phyloP scores from a whole-genome alignment of 2,113 vertebrate species.

The Amphiprion percula region DNA sequence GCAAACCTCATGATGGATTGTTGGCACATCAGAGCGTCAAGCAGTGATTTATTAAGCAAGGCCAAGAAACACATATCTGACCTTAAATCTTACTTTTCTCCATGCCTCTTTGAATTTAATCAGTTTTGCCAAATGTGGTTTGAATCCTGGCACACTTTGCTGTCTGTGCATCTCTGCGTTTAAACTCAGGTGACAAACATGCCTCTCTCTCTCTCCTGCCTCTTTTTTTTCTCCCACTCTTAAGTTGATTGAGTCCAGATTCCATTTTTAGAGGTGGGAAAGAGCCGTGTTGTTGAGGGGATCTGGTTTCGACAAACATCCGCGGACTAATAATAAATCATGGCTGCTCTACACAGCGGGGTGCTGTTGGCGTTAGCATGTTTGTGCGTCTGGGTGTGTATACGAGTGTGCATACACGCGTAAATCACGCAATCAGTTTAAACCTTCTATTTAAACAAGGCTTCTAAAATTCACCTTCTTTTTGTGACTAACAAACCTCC shows the following conservation, averaged over 20 bases:
- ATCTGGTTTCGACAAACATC: constrained; percentile 66
- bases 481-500: constrained; percentile 8
- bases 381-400: constrained; percentile 29
- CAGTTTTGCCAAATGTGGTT: constrained; percentile 56
- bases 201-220: neutral
- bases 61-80: neutral
- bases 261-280: constrained; percentile 60
- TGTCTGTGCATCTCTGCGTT: neutral
- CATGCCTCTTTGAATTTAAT: constrained; percentile 60
- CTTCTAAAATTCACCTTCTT: constrained; percentile 7
- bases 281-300: constrained; percentile 38
- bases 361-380: constrained; percentile 38
- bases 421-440: constrained; percentile 15
- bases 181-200: constrained; percentile 3
- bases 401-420: neutral
- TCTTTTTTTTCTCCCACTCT: neutral
- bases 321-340: constrained; percentile 70
- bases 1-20: constrained; percentile 5
- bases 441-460: constrained; percentile 42
- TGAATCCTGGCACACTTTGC: constrained; percentile 16
- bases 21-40: constrained; percentile 7
- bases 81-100: constrained; percentile 31
- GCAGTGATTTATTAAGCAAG: constrained; percentile 17
- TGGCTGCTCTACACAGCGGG: constrained; percentile 30
- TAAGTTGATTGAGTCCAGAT: constrained; percentile 29